Evolutionary conservation across 2,113 vertebrate species (phyloP).

Genomic region (Pluvialis apricaria): DNA sequence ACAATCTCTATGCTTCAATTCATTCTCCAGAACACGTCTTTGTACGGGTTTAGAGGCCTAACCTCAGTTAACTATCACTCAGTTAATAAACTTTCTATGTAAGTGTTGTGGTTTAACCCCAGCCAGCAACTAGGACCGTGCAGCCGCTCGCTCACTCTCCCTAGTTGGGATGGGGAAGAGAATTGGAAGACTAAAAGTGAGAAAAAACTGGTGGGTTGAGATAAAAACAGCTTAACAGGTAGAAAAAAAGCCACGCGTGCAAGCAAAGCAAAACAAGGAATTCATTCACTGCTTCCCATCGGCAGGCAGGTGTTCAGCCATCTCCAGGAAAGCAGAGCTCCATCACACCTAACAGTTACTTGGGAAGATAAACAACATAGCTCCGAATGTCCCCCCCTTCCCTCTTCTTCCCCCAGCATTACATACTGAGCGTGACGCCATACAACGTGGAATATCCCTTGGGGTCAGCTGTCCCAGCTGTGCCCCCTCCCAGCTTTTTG

Average conservation of each 20-base stretch:
- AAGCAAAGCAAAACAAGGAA: not conserved
- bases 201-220: not conserved
- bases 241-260: not conserved
- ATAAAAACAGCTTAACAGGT: not conserved
- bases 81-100: not conserved
- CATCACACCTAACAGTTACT: not conserved
- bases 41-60: not conserved
- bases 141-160: not conserved
- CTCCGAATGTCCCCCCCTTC: not conserved
- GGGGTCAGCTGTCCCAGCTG: not conserved
- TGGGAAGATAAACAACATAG: not conserved
- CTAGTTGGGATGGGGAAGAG: not conserved
- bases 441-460: not conserved
- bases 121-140: not conserved
- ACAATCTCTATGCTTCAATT: not conserved
- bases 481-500: not conserved
- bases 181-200: not conserved
- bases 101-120: not conserved
- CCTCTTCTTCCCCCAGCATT: not conserved
- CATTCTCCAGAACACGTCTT: not conserved
- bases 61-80: not conserved
- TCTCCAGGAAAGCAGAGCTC: not conserved
- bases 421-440: not conserved
- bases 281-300: not conserved
- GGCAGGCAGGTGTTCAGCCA: not conserved